Base-by-base conservation (phyloP, 1,140 invertebrate species). In the Aphaenogaster floridana region DNA sequence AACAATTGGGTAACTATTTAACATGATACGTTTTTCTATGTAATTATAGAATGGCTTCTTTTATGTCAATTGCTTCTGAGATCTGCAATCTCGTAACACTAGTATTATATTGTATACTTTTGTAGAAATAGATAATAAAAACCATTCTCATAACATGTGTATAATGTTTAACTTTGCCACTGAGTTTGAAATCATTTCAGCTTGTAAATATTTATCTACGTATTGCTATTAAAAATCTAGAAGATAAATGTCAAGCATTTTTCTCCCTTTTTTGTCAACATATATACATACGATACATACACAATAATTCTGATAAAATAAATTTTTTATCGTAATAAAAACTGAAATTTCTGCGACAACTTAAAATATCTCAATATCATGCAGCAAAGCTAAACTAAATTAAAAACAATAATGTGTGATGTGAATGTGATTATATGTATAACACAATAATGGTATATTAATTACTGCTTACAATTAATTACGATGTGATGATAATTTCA, bases 401-500 rank as follows among this genome's bases (percentile, higher is more conserved):
- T 86, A 69, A 72, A 77, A 86, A 83, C 36, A 63, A 88, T 48
- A 87, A 64, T 42, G 39, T 61, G 45, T 80, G 66, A 72, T 36
- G 54, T 87, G 66, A 86, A 89, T 61, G 34, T 78, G 71, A 88
- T 69, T 77, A 50, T 48, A 52, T 61, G 13, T 71, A n/a, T 72
- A 36, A 86, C 88, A 87, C 84, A 92, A 91, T 86, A 90, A 76
- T 83, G 79, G 87, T 77, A 84, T 81, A 81, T 45, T 81, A 63
- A 63, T 88, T 92, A 92, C 63, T 84, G 45, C n/a, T 80, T 90
- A 88, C 28, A 88, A 88, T 84, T 81, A 59, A 89, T 91, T 92
- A 92, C 86, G 87, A 91, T 90, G 77, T 85, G 71, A 74, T 90
- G 87, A 88, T 91, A 91, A 88, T 91, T 76, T 39, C 57, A 77